Evolutionary conservation across 2,888 invertebrate species (phyloP), one percentile per base, ranked within the genome.

Genomic region (Xanthia togata): DNA sequence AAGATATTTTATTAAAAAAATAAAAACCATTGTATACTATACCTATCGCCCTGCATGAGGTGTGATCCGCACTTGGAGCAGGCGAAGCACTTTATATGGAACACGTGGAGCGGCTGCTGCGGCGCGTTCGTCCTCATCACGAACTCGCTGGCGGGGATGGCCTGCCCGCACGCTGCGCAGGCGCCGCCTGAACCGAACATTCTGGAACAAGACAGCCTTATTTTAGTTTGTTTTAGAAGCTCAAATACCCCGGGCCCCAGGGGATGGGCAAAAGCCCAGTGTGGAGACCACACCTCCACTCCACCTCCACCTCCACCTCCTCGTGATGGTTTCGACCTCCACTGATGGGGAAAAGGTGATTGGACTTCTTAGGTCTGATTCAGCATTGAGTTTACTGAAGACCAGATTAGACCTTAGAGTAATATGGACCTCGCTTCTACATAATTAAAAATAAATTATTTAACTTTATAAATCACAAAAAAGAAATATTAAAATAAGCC

Each of bases 1-100:
- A 17, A n/a, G n/a, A 55, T 14, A 55, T 55, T n/a, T 12, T 12
- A 4, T 55, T 57, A 26, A 38, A 38, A 38, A 38, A 38, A 38
- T 55, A 26, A n/a, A n/a, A n/a, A 0, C 8, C 57, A 17, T 31
- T 17, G n/a, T 50, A 47, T 70, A 85, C 94, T 95, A 93, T n/a
- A 98, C 97, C 98, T 98, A 97, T 99, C 99, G 91, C 99, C 99
- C 91, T 98, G 98, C 95, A 98, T 98, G 91, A 99, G 98, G 95
- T 98, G 98, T 91, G 98, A 97, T 91, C 98, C 98, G 96, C 99
- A 99, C 96, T 99, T 99, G 96, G 98, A 98, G 97, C 99, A 99
- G 90, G 98, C 98, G 97, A 99, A 99, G 97, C 99, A 99, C 97
- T 99, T 99, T 96, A 99, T 97, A 97, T 99, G 99, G 97, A 98